Base-by-base conservation (phyloP, 2,113 vertebrate genomes). In the Drymodes brunneopygia region DNA sequence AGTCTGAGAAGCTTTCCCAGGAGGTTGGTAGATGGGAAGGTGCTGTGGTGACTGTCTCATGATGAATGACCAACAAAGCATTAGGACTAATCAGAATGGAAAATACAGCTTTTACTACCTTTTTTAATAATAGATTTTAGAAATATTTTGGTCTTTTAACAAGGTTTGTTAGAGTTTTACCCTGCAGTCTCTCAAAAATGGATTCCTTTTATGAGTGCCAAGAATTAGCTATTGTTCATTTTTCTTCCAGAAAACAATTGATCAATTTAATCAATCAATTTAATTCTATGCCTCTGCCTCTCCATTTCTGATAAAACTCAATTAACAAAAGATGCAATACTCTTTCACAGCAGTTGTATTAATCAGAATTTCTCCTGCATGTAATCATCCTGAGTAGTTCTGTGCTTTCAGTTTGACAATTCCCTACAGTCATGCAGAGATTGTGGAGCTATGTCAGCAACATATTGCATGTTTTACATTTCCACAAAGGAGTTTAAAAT, bases 221-320 rank as follows among this genome's bases (percentile, higher is more conserved):
- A 29, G 33, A 31, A 54, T 65, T 79, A 72, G 25, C 38, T 90
- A 20, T 54, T 69, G 70, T 77, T 91, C 0, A 3, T 38, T 77
- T 81, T 54, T 78, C 6, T 66, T 87, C 25, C 28, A 69, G 36
- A 54, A 82, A 74, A 44, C 36, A 85, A 64, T 27, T 47, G 72
- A 94, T 95, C 73, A 90, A 21, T 95, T 88, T 62, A 66, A 67
- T 90, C 45, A 73, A 81, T 87, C 45, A 69, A 7, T 86, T 86
- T 53, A 83, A 57, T 81, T 54, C 42, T 50, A 4, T 82, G 64
- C 6, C 29, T 88, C 69, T 81, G 33, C 45, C 78, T 33, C 51
- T 54, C 25, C 20, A 20, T 79, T 93, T 88, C 85, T 94, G 81
- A 69, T 88, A 45, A 90, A 88, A 58, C n/a, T 88, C 87, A 90